Percentiles rank a stretch among this genome's conserved stretches.
These are phyloP conservation scores for Augochlorella aurata DNA, from an alignment of 2,888 invertebrate genomes.

Conservation along the genomic window DNA sequence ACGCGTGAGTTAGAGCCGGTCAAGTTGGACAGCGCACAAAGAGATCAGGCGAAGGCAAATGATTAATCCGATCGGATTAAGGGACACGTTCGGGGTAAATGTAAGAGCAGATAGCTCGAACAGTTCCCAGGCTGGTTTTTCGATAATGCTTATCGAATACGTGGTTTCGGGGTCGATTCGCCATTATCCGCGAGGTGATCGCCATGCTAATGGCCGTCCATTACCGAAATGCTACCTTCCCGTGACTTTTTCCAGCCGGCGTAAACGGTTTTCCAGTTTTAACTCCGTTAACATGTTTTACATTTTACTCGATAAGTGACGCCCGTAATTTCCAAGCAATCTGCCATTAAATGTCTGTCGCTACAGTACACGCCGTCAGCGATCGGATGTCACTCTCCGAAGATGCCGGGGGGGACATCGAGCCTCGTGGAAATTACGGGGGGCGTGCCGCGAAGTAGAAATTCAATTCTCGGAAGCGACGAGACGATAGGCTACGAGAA, in stretches of 20 bases:
- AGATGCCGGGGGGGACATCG: no score
- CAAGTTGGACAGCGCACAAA: background rate
- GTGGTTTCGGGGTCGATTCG: background rate
- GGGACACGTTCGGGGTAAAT: slow-evolving; percentile 1
- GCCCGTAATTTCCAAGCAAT: slow-evolving; percentile 4
- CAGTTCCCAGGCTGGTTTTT: background rate
- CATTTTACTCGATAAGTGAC: slow-evolving; percentile 6
- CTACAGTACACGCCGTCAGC: background rate
- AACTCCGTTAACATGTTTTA: background rate
- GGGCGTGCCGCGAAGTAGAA: background rate
- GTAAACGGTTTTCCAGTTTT: slow-evolving; percentile 21
- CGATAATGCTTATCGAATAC: background rate
- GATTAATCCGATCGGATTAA: slow-evolving; percentile 9
- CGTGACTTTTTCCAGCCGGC: slow-evolving; percentile 28
- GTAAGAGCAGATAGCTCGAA: slow-evolving; percentile 1
- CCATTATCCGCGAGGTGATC: background rate
- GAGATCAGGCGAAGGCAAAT: slow-evolving; percentile 1
- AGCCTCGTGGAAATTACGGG: no score
- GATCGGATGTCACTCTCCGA: background rate
- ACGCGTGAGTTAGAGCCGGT: background rate
- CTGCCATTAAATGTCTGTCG: slow-evolving; percentile 4
- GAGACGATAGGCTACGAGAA: background rate
- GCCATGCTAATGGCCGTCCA: slow-evolving; percentile 23
- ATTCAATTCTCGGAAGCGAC: slow-evolving; percentile 5
- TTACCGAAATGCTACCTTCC: slow-evolving; percentile 32